Evolutionary conservation across 1,140 invertebrate species (phyloP).

Genomic region (Pantala flavescens): DNA sequence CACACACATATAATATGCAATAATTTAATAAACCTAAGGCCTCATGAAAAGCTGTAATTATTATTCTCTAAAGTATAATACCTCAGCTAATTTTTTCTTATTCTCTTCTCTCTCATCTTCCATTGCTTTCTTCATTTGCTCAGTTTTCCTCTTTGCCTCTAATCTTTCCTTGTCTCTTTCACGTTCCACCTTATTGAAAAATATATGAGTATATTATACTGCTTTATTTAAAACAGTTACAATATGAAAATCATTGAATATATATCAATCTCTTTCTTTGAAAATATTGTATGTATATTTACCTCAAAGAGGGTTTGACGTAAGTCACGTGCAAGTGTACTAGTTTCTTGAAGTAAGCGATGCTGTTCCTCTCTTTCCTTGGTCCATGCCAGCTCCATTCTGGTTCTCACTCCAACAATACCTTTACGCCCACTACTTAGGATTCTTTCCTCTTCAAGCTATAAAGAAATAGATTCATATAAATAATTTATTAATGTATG

Average conservation of each 20-base stretch:
- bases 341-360: constrained; percentile 77
- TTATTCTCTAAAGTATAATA: no score
- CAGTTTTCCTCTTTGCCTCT: constrained; percentile 71
- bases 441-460: constrained; percentile 73
- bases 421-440: constrained; percentile 69
- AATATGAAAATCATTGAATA: no score
- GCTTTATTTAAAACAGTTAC: constrained; percentile 26
- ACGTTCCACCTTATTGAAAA: constrained; percentile 47
- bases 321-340: constrained; percentile 78
- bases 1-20: no score
- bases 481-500: constrained; percentile 12
- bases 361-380: constrained; percentile 91
- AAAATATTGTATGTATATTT: constrained; percentile 17
- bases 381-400: constrained; percentile 90
- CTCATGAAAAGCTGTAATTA: no score
- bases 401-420: constrained; percentile 71
- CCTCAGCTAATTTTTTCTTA: constrained; percentile 65
- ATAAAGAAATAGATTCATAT: constrained; percentile 23
- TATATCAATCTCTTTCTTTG: no score
- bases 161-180: constrained; percentile 80
- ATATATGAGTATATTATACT: constrained; percentile 29
- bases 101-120: constrained; percentile 85
- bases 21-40: no score
- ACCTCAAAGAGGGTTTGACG: constrained; percentile 78
- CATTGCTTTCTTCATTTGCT: constrained; percentile 68